Conservation (phyloP, 2,888 invertebrate genomes). For the Tinea pellionella region DNA sequence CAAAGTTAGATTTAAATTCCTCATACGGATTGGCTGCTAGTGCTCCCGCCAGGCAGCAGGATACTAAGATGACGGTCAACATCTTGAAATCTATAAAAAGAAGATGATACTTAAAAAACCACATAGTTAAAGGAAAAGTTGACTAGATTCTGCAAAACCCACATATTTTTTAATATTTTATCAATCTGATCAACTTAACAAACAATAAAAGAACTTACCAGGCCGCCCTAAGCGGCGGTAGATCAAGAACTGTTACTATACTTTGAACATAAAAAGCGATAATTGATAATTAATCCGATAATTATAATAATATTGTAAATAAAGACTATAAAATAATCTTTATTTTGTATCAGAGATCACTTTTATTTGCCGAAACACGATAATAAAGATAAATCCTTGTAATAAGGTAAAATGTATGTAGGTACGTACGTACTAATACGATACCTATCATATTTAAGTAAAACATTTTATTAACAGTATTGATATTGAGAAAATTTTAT, state of each 20-base stretch:
- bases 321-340: background rate
- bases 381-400: background rate
- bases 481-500: too few species aligned
- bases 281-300: background rate
- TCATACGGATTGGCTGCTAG: slow-evolving; percentile 31
- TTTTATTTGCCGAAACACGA: background rate
- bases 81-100: slow-evolving; percentile 34
- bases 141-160: too few species aligned
- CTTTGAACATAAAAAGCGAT: background rate
- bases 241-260: background rate
- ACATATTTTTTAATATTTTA: too few species aligned
- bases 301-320: background rate
- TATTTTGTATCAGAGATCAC: background rate
- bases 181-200: too few species aligned
- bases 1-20: slow-evolving; percentile 40
- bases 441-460: too few species aligned
- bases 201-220: background rate
- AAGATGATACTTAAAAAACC: too few species aligned
- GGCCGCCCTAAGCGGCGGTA: background rate
- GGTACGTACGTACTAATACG: too few species aligned
- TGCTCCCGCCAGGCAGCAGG: slow-evolving; percentile 34
- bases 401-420: too few species aligned
- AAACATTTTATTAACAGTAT: too few species aligned
- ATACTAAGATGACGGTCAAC: slow-evolving; percentile 26
- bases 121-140: too few species aligned